Evolutionary conservation across 2,797 vertebrate species (phyloP).

Genomic region (Sebastes vulpes): DNA sequence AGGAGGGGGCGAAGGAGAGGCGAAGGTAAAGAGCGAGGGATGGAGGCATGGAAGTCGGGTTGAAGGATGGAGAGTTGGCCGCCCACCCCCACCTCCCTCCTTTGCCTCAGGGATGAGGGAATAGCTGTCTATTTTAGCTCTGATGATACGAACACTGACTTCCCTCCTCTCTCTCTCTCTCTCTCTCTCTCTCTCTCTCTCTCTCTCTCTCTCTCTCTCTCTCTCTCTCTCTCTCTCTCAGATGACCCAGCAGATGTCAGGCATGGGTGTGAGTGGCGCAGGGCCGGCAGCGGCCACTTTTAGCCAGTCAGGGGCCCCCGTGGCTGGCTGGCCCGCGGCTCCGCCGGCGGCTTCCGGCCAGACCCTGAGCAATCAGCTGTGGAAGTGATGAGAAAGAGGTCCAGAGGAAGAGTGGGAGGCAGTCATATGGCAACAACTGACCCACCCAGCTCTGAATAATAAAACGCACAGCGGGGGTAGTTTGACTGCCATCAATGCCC

Average conservation of each 20-base stretch:
- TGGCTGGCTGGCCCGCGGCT: constrained; percentile 86
- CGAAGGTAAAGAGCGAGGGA: background rate
- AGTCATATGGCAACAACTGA: background rate
- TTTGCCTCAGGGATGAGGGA: background rate
- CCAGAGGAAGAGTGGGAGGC: background rate
- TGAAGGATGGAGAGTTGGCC: background rate
- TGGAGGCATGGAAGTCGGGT: constrained; percentile 3
- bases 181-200: constrained; percentile 7
- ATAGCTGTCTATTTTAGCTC: background rate
- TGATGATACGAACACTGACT: constrained; percentile 1
- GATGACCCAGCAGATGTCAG: constrained; percentile 97
- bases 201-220: constrained; percentile 8
- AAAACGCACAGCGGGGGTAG: constrained; percentile 75
- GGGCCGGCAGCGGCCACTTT: constrained; percentile 78
- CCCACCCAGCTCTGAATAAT: constrained; percentile 44
- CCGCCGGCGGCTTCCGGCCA: constrained; percentile 88
- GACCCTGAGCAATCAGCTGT: constrained; percentile 98
- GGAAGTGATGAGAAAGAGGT: constrained; percentile 89
- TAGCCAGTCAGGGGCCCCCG: constrained; percentile 86
- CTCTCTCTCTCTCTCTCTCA: constrained; percentile 41
- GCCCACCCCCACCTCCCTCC: background rate
- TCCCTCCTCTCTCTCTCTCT: background rate
- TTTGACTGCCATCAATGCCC: constrained; percentile 53
- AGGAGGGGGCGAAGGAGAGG: background rate
- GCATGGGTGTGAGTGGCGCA: constrained; percentile 87